Evolutionary conservation across 2,888 invertebrate species (phyloP), one percentile per base, ranked within the genome.

Genomic region (Clepsis dumicolana): DNA sequence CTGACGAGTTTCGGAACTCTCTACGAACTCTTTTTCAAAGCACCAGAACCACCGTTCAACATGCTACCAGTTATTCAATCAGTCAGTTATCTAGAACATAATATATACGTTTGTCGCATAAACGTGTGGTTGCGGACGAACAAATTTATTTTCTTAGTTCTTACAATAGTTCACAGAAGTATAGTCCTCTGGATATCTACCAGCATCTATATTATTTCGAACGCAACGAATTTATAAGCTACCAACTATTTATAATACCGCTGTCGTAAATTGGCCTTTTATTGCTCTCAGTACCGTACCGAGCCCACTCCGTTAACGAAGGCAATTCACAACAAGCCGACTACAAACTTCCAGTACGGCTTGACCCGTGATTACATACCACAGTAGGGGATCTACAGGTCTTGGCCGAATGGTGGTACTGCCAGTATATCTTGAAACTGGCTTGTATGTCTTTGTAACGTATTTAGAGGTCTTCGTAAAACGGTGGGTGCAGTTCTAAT

Each of bases 191-290:
- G 38, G 38, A 12, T 63, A 67, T 67, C 63, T 63, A 57, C 63
- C 63, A n/a, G 32, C 32, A 14, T 21, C n/a, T 61, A 60, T 18
- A 54, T 21, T 25, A 59, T 57, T 24, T 54, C 8, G 8, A 38
- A 21, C 50, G 50, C 57, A 59, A 41, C 57, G n/a, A 64, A 68
- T 68, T 68, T 64, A 64, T 63, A 68, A 68, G 63, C 68, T 54
- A 61, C n/a, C n/a, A n/a, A n/a, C 67, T 68, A 68, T 68, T 64
- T 64, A 68, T 68, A 64, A 57, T 64, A 32, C 62, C 50, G 62
- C 62, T 44, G 50, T 64, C 38, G 41, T 68, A 68, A 68, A 68
- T 64, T 68, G 68, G 68, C 59, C 68, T 64, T 68, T 68, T 68
- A 68, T 68, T 68, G 64, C 64, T 59, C 63, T 56, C 56, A 32